A percentile compares a stretch with the other conserved stretches of the same genome.
Conservation (phyloP, 1,140 invertebrate species). For the Diuraphis noxia region DNA sequence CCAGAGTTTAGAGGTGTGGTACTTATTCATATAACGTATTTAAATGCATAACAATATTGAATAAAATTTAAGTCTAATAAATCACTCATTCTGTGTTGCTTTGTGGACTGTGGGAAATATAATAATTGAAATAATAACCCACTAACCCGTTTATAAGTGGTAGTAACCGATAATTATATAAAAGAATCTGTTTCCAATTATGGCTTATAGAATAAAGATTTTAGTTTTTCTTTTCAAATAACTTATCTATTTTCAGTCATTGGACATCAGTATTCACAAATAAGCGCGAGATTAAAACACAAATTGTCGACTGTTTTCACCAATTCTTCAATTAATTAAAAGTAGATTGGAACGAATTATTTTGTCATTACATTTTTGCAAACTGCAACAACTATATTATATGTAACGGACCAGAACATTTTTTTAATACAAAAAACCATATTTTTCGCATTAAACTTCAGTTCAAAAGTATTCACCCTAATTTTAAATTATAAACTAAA, state of each 20-base stretch:
- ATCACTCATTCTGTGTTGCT: background rate
- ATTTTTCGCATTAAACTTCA: background rate
- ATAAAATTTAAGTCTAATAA: background rate
- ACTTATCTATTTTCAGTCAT: too few relatives aligned
- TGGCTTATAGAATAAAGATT: background rate
- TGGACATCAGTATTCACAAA: background rate
- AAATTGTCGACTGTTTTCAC: background rate
- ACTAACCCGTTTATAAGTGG: background rate
- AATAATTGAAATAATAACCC: background rate
- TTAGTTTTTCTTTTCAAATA: background rate
- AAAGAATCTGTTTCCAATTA: background rate
- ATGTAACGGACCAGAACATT: background rate
- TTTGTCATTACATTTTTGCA: background rate
- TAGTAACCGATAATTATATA: background rate
- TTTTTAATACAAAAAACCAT: background rate
- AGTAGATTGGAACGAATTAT: constrained; percentile 2
- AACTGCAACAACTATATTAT: background rate
- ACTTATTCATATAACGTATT: background rate
- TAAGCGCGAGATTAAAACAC: background rate
- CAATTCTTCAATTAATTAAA: background rate
- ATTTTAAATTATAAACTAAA: background rate
- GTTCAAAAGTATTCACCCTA: background rate
- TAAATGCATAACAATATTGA: background rate
- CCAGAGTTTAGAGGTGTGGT: background rate
- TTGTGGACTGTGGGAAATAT: constrained; percentile 16